Conservation (phyloP, 2,888 invertebrate species). For the Drosophila acutilabella region DNA sequence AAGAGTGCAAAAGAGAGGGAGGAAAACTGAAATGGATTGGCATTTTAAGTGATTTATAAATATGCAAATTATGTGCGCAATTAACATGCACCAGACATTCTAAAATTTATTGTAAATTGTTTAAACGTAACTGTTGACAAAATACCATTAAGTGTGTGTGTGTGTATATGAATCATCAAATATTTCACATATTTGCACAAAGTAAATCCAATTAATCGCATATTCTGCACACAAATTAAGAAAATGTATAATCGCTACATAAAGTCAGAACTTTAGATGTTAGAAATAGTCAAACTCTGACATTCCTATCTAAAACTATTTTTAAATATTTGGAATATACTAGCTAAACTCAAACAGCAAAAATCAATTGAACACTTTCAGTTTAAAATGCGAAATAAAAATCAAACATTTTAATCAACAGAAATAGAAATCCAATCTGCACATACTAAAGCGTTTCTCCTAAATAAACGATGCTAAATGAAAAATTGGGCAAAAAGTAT, state of each 20-base stretch:
- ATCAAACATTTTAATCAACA: constrained; percentile 7
- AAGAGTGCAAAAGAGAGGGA: constrained; percentile 3
- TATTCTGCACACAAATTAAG: constrained; percentile 3
- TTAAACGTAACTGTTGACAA: constrained; percentile 25
- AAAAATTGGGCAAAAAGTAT: constrained; percentile 18
- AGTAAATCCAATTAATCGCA: constrained; percentile 6
- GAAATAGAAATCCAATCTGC: constrained; percentile 2
- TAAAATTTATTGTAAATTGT: constrained; percentile 34
- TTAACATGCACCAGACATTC: constrained; percentile 33
- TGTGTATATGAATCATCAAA: constrained; percentile 24
- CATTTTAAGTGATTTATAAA: constrained; percentile 69
- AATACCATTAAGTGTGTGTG: constrained; percentile 20
- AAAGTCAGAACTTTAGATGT: no score
- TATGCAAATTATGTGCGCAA: constrained; percentile 51
- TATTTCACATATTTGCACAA: constrained; percentile 5
- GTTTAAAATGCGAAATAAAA: no score
- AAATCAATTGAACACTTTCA: no score
- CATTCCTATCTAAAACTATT: no score
- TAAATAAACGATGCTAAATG: constrained; percentile 7
- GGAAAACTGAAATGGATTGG: constrained; percentile 27
- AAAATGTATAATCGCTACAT: constrained; percentile 1
- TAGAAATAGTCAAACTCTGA: no score
- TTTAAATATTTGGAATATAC: no score
- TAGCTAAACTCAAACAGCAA: no score
- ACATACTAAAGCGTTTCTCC: background rate